These are phyloP conservation scores for Xenopus borealis DNA, from an alignment of 2,113 vertebrate genomes.

Conservation along the genomic window DNA sequence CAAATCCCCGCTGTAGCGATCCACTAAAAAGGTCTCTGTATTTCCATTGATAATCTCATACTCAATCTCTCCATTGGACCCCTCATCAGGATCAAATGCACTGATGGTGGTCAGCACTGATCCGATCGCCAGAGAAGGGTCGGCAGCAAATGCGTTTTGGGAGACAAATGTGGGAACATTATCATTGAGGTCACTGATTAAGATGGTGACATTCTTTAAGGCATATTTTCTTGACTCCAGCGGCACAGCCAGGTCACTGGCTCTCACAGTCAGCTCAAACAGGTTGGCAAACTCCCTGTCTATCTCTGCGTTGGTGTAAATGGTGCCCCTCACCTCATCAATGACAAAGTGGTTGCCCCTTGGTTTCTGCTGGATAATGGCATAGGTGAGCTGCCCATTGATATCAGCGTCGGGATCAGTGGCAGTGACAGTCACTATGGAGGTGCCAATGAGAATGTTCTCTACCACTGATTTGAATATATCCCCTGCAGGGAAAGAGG, in stretches of 20 bases:
- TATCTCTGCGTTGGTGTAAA: slow-evolving; percentile 83
- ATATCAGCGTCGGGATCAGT: slow-evolving; percentile 93
- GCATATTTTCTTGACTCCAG: slow-evolving; percentile 85
- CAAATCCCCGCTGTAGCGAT: slow-evolving; percentile 90
- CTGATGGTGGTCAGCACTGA: slow-evolving; percentile 86
- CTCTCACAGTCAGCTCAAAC: slow-evolving; percentile 92
- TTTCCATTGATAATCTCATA: slow-evolving; percentile 90
- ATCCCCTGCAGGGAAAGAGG: slow-evolving; percentile 85
- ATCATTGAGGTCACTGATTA: slow-evolving; percentile 93
- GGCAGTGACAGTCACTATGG: slow-evolving; percentile 83
- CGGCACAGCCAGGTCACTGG: slow-evolving; percentile 86
- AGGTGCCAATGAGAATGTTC: slow-evolving; percentile 85
- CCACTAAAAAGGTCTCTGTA: slow-evolving; percentile 88
- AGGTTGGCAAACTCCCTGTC: slow-evolving; percentile 92
- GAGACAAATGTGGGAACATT: slow-evolving; percentile 88
- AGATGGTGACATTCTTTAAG: slow-evolving; percentile 90
- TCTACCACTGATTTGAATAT: slow-evolving; percentile 93
- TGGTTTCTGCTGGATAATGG: slow-evolving; percentile 87
- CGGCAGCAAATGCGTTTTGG: slow-evolving; percentile 85
- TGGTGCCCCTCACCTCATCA: slow-evolving; percentile 74
- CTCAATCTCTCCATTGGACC: slow-evolving; percentile 90
- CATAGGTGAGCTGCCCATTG: slow-evolving; percentile 84
- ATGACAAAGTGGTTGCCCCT: slow-evolving; percentile 87
- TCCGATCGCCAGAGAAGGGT: slow-evolving; percentile 84
- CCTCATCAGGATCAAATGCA: slow-evolving; percentile 92